Evolutionary conservation across 2,113 vertebrate genomes (phyloP).

Genomic region (Argyrosomus japonicus): DNA sequence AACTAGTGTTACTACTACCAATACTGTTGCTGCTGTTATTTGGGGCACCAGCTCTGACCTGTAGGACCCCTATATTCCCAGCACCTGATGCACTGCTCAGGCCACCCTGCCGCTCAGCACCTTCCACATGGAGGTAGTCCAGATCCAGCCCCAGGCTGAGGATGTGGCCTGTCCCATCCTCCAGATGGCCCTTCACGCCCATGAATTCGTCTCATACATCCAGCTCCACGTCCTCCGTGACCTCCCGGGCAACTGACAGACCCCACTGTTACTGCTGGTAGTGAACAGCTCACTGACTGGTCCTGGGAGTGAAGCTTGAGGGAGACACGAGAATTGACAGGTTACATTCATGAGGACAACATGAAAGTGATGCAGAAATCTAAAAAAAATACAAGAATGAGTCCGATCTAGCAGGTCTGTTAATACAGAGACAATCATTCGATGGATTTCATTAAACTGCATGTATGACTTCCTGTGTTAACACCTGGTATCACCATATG

Average conservation of each 20-base stretch:
- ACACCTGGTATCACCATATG: too few species aligned
- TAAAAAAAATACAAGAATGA: background rate
- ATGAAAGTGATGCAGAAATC: background rate
- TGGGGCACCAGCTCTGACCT: constrained; percentile 56
- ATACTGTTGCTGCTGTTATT: constrained; percentile 84
- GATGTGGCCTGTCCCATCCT: constrained; percentile 86
- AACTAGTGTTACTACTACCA: constrained; percentile 30
- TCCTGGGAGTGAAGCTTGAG: constrained; percentile 76
- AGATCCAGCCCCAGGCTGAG: constrained; percentile 86
- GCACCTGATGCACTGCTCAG: background rate
- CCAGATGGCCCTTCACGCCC: constrained; percentile 97
- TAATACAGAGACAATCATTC: background rate
- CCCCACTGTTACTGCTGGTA: constrained; percentile 61
- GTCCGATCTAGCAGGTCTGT: background rate
- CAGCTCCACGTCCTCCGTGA: constrained; percentile 82
- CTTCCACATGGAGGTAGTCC: constrained; percentile 91
- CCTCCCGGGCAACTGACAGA: constrained; percentile 56
- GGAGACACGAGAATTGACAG: constrained; percentile 16
- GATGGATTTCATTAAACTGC: background rate
- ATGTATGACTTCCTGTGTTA: background rate
- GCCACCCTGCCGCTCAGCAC: constrained; percentile 77
- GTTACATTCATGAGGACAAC: background rate
- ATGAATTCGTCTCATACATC: constrained; percentile 94
- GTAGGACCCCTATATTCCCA: constrained; percentile 22
- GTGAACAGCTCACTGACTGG: constrained; percentile 71